Percentiles rank a stretch among this genome's conserved stretches.
These are phyloP conservation scores for Cheilosia urbana DNA, from an alignment of 2,888 invertebrate species.

Conservation along the genomic window DNA sequence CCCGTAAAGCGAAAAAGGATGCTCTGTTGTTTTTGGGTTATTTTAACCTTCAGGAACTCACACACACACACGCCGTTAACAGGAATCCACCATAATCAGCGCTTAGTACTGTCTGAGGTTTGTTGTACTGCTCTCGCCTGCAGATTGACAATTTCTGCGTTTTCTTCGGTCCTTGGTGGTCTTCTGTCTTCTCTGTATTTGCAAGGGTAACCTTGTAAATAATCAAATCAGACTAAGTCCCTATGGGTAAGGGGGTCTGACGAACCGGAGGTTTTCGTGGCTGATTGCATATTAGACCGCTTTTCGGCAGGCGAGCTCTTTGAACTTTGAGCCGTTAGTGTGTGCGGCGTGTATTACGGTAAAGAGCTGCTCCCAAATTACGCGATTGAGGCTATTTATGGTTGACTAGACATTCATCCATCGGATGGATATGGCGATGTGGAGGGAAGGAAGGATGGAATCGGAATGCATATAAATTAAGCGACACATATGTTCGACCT, in stretches of 20 bases:
- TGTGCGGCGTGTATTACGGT: background rate
- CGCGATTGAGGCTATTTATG: constrained; percentile 15
- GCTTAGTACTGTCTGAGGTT: constrained; percentile 6
- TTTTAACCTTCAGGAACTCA: too few relatives aligned
- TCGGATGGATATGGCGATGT: background rate
- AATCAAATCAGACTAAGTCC: constrained; percentile 30
- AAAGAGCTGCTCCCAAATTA: background rate
- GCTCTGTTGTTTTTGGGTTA: too few relatives aligned
- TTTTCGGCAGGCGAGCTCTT: background rate
- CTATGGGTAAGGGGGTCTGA: constrained; percentile 8
- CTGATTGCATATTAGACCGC: constrained; percentile 18
- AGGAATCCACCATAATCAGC: constrained; percentile 10
- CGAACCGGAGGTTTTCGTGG: constrained; percentile 1
- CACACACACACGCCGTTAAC: too few relatives aligned
- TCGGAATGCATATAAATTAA: too few relatives aligned
- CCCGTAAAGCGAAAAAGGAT: too few relatives aligned
- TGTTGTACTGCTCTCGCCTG: background rate
- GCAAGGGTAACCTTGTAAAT: background rate
- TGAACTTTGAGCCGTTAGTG: constrained; percentile 13
- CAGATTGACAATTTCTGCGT: constrained; percentile 19
- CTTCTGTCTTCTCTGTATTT: background rate
- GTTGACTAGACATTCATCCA: background rate
- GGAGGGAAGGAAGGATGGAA: background rate
- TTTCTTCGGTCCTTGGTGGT: constrained; percentile 13
- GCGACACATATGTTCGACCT: too few relatives aligned